These are phyloP conservation scores for Polypedilum pembai DNA, from an alignment of 1,140 invertebrate species.

Conservation along the genomic window DNA sequence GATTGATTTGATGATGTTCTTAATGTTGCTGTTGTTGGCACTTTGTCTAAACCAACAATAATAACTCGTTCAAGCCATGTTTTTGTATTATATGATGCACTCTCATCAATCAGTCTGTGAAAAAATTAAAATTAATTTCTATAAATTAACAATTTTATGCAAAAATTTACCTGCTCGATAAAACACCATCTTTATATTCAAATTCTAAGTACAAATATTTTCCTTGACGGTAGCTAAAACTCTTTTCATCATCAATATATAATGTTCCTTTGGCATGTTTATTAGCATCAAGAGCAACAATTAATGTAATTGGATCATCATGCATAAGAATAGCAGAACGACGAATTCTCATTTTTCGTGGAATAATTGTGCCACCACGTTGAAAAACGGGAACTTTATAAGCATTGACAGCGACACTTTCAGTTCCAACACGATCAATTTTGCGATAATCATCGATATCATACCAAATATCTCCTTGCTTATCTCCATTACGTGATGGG, in stretches of 20 bases:
- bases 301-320: constrained; percentile 88
- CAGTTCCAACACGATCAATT: constrained; percentile 50
- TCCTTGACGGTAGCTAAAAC: constrained; percentile 75
- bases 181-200: constrained; percentile 54
- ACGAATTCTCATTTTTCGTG: constrained; percentile 83
- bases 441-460: constrained; percentile 73
- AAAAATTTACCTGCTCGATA: constrained; percentile 56
- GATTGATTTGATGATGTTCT: constrained; percentile 35
- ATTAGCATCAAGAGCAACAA: constrained; percentile 65
- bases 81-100: constrained; percentile 59
- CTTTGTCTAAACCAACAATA: constrained; percentile 63
- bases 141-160: not conserved
- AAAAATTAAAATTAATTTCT: constrained; percentile 30
- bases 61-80: constrained; percentile 84
- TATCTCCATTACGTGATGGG: constrained; percentile 58
- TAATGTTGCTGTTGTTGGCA: constrained; percentile 55
- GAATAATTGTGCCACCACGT: constrained; percentile 86
- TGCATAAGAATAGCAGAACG: constrained; percentile 77
- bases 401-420: constrained; percentile 59
- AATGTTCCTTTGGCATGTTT: constrained; percentile 70
- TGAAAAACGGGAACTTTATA: constrained; percentile 87
- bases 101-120: constrained; percentile 53
- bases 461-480: constrained; percentile 70
- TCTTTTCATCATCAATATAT: constrained; percentile 88
- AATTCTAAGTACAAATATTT: constrained; percentile 69